Base-by-base conservation (phyloP, 2,888 invertebrate genomes). In the Marronus borbonicus region DNA sequence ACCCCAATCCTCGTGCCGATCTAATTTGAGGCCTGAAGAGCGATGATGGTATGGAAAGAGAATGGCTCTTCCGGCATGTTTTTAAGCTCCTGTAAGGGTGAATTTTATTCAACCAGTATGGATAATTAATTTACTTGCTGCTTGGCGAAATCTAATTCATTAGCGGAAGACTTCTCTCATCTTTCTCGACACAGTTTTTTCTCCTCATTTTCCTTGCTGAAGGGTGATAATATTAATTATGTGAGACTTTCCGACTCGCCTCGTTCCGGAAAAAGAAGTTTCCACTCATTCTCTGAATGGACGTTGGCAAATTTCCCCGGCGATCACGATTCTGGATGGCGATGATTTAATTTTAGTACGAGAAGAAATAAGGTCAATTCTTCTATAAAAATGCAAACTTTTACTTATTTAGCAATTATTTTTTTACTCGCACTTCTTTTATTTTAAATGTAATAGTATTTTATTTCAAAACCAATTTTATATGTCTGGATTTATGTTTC, bases 141-240 rank as follows among this genome's bases (percentile, higher is more conserved):
- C 68, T 68, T 68, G 50, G 68, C 14, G 68, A 68, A 68, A 68
- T 68, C 50, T 68, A 68, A 68, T 68, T 68, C 68, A 68, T 68
- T 68, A 68, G 49, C 0, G 50, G 50, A 24, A 50, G 68, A 50
- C 50, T 20, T n/a, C 50, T 49, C 39, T 20, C 49, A 20, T 68
- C 68, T 44, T 68, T 68, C 68, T 49, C 68, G 44, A 24, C 20
- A 24, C 20, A 50, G 20, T 49, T 68, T 68, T 68, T 50, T 36
- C 31, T 68, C 14, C 39, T 39, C 20, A n/a, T 65, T 50, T 28
- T 14, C 50, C 20, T 50, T 62, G 62, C 31, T 50, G 50, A 8
- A 68, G 28, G 28, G 68, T 28, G 68, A 68, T 68, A 68, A 68
- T 68, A 68, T 68, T 68, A 68, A 68, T 68, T 68, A 68, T 68